Conservation (phyloP, 2,888 invertebrate species). For the Monochamus alternatus region DNA sequence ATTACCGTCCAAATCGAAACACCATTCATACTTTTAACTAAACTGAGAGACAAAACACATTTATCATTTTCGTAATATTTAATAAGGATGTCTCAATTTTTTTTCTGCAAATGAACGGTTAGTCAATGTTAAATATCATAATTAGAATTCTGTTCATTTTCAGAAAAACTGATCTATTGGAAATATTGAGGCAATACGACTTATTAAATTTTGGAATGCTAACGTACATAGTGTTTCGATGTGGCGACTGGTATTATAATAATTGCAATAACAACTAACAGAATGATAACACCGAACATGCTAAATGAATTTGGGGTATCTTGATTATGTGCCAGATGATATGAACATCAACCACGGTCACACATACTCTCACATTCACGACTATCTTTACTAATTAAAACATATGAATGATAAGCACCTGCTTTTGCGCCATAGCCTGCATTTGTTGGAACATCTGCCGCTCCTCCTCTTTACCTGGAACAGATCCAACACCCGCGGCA, state of each 20-base stretch:
- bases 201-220: conserved; percentile 8
- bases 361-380: conserved; percentile 60
- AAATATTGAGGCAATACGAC: background rate
- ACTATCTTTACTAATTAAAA: conserved; percentile 40
- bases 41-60: background rate
- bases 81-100: background rate
- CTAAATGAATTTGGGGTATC: conserved; percentile 58
- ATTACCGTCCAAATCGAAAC: conserved; percentile 53
- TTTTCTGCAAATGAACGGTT: too few species aligned
- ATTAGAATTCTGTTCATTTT: background rate
- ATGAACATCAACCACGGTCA: conserved; percentile 60
- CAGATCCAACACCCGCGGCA: conserved; percentile 69
- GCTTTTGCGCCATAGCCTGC: conserved; percentile 97
- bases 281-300: conserved; percentile 62
- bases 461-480: conserved; percentile 95
- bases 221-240: conserved; percentile 43
- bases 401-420: conserved; percentile 77
- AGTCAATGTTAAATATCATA: too few species aligned
- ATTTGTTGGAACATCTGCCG: conserved; percentile 97
- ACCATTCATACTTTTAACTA: conserved; percentile 22
- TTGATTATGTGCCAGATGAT: conserved; percentile 66
- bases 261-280: conserved; percentile 36
- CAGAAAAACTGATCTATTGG: background rate
- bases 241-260: conserved; percentile 41
- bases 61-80: background rate